Percentiles rank a stretch among this genome's conserved stretches.
Evolutionary conservation across 2,113 vertebrate species (phyloP).

Genomic region (Lonchura striata): DNA sequence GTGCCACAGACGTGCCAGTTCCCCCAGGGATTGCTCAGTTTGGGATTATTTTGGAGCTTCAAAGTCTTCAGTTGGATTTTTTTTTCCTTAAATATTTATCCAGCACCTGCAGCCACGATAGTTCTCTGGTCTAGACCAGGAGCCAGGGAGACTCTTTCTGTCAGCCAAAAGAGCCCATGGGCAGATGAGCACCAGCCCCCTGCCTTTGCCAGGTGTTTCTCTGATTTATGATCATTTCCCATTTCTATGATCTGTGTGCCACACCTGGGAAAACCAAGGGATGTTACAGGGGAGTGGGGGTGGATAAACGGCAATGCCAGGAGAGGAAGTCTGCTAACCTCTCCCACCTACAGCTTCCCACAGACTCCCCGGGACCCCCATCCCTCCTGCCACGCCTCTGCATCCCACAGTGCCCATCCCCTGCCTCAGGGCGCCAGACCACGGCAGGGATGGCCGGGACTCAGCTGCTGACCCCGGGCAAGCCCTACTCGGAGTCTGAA

Average conservation of each 20-base stretch:
- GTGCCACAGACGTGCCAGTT: rapidly evolving
- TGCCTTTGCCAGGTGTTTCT: background rate
- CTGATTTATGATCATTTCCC: background rate
- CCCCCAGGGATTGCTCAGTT: rapidly evolving
- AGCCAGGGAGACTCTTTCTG: rapidly evolving
- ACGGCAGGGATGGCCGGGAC: background rate
- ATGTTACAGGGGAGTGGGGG: background rate
- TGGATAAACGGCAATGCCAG: background rate
- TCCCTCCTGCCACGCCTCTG: background rate
- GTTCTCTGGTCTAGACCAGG: background rate
- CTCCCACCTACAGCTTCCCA: background rate
- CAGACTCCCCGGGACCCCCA: rapidly evolving
- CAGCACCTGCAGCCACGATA: background rate
- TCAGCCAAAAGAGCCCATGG: rapidly evolving
- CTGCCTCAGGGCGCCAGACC: background rate
- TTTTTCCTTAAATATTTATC: background rate
- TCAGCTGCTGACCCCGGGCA: background rate
- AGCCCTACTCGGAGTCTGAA: rapidly evolving
- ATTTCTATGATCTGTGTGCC: no score
- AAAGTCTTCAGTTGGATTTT: background rate
- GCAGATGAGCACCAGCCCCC: no score
- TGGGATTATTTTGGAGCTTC: background rate
- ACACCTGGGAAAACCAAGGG: background rate
- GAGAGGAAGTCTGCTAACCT: background rate
- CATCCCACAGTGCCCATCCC: background rate